Evolutionary conservation across 2,888 invertebrate species (phyloP).

Genomic region (Hetaerina titia): DNA sequence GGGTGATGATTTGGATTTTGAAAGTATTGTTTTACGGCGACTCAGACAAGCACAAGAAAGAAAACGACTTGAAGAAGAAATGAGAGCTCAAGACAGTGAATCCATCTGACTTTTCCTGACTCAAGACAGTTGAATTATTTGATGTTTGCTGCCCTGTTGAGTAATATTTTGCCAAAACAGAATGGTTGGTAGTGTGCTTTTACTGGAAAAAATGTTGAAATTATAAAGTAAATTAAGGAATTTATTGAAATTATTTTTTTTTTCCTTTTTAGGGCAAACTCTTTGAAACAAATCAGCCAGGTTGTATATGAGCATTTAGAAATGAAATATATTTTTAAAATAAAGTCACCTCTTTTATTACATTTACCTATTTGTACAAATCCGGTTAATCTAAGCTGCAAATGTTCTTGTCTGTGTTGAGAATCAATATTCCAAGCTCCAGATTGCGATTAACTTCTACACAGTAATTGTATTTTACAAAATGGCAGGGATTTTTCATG

Average conservation of each 20-base stretch:
- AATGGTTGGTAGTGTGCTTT: neutral
- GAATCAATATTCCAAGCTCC: too few relatives aligned
- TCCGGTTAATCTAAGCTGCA: too few relatives aligned
- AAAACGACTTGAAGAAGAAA: constrained; percentile 85
- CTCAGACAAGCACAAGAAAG: constrained; percentile 92
- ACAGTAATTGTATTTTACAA: too few relatives aligned
- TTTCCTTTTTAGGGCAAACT: neutral
- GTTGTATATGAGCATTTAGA: neutral
- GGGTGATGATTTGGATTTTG: constrained; percentile 85
- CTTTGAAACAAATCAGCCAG: neutral
- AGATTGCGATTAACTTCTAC: too few relatives aligned
- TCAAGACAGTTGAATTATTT: neutral
- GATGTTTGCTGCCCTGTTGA: neutral
- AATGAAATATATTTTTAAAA: neutral
- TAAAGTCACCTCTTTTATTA: neutral
- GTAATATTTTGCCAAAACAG: neutral
- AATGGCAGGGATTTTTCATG: too few relatives aligned
- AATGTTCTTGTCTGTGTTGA: too few relatives aligned
- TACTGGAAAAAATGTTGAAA: neutral
- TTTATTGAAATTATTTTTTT: neutral
- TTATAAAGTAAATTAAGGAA: neutral
- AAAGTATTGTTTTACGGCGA: constrained; percentile 88
- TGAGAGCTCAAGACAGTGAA: constrained; percentile 80
- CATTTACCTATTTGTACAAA: too few relatives aligned
- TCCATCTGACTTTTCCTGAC: neutral